These are phyloP conservation scores for Metallyticus violacea DNA, from an alignment of 2,888 invertebrate species.

Conservation along the genomic window DNA sequence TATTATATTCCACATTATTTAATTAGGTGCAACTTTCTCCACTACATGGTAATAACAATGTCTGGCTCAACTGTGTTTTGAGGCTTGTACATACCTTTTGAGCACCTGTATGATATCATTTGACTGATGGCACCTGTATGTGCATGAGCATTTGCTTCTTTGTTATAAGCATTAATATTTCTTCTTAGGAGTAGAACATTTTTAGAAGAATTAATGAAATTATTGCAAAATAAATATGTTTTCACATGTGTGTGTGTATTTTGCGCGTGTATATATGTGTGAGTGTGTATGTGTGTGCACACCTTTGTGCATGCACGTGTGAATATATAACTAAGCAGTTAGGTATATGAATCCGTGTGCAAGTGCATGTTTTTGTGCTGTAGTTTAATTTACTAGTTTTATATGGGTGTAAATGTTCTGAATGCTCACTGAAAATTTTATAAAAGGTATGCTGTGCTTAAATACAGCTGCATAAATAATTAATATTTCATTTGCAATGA, in stretches of 20 bases:
- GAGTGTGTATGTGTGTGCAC: neutral
- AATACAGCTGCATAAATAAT: neutral
- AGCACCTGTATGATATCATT: slow-evolving; percentile 16
- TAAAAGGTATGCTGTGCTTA: too few relatives aligned
- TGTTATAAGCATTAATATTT: neutral
- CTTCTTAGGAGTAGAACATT: neutral
- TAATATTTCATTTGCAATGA: too few relatives aligned
- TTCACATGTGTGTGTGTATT: too few relatives aligned
- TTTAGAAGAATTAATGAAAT: neutral
- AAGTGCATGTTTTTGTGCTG: neutral
- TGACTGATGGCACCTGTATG: slow-evolving; percentile 1
- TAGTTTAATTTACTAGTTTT: neutral
- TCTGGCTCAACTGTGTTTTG: slow-evolving; percentile 1
- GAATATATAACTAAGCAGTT: too few relatives aligned
- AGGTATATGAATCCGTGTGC: neutral
- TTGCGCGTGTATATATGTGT: neutral
- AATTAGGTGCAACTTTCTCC: neutral
- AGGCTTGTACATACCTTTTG: slow-evolving; percentile 11
- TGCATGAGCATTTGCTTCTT: neutral
- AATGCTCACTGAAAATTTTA: too few relatives aligned
- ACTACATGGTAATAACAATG: neutral
- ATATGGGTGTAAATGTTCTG: neutral
- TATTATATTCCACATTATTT: neutral
- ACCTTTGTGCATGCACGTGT: too few relatives aligned
- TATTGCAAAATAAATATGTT: too few relatives aligned